These are phyloP conservation scores for Bos indicus DNA, from an alignment of 2,113 vertebrate genomes.

Conservation along the genomic window DNA sequence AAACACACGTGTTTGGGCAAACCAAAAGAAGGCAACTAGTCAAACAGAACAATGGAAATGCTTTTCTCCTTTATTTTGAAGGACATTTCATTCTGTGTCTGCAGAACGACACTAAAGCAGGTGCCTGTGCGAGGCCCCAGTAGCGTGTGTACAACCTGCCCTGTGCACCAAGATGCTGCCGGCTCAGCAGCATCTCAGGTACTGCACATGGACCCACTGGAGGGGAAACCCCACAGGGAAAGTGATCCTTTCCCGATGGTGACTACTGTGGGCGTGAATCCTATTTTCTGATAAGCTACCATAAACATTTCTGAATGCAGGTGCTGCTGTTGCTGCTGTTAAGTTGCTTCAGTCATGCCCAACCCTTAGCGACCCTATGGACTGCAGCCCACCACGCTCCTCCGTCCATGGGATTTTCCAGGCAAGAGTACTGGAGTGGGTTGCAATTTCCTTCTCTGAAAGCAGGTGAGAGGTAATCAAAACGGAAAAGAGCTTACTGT, in stretches of 20 bases:
- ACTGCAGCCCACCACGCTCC: too few species aligned
- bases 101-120: background rate
- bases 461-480: background rate
- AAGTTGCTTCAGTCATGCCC: too few species aligned
- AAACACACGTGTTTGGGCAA: background rate
- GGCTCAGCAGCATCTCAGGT: too few species aligned
- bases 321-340: background rate
- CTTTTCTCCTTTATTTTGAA: background rate
- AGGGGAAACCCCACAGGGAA: background rate
- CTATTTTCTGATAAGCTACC: background rate
- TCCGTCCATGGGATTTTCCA: too few species aligned
- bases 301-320: background rate
- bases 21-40: background rate
- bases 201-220: accelerated
- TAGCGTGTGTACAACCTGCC: accelerated
- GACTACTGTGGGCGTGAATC: background rate
- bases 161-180: background rate
- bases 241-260: background rate
- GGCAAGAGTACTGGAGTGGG: too few species aligned
- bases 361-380: too few species aligned
- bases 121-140: background rate
- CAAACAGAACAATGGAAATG: background rate
- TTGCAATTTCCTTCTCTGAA: background rate
- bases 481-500: background rate
- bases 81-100: background rate